A percentile compares a stretch with the other conserved stretches of the same genome.
Conservation (phyloP, 1,140 invertebrate genomes). For the Schlechtendalia chinensis region DNA sequence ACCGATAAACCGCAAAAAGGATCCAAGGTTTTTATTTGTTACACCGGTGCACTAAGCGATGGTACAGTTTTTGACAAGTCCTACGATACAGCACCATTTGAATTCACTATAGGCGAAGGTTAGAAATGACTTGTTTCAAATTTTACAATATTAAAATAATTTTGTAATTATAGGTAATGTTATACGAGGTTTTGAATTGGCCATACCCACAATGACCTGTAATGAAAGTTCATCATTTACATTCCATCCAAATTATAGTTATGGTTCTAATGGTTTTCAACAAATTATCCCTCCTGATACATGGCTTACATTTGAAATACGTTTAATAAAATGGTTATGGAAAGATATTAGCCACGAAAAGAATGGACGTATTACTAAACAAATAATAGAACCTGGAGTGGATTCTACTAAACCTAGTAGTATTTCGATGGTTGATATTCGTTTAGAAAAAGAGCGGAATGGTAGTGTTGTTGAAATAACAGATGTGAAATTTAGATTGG, state of each 20-base stretch:
- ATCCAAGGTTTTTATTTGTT: constrained; percentile 70
- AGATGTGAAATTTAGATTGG: constrained; percentile 79
- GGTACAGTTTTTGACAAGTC: too few relatives aligned
- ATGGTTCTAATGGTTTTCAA: constrained; percentile 78
- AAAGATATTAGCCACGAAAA: constrained; percentile 84
- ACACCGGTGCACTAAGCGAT: too few relatives aligned
- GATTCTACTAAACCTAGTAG: constrained; percentile 73
- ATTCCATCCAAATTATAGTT: constrained; percentile 88
- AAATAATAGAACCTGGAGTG: constrained; percentile 68
- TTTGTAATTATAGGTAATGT: constrained; percentile 63
- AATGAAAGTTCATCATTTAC: constrained; percentile 83
- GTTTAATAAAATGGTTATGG: constrained; percentile 78
- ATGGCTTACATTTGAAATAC: constrained; percentile 90
- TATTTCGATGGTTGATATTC: constrained; percentile 74
- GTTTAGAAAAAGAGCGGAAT: constrained; percentile 71
- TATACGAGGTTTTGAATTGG: constrained; percentile 95
- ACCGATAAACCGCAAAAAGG: constrained; percentile 64
- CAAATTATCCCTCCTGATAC: constrained; percentile 88
- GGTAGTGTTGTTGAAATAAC: constrained; percentile 70
- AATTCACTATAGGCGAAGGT: constrained; percentile 81
- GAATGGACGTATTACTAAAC: constrained; percentile 78
- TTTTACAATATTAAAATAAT: background rate
- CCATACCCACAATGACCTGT: constrained; percentile 90
- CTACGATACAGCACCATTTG: constrained; percentile 84
- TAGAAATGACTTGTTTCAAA: constrained; percentile 50